Evolutionary conservation across 2,888 invertebrate species (phyloP).

Genomic region (Drosophila barbarae): DNA sequence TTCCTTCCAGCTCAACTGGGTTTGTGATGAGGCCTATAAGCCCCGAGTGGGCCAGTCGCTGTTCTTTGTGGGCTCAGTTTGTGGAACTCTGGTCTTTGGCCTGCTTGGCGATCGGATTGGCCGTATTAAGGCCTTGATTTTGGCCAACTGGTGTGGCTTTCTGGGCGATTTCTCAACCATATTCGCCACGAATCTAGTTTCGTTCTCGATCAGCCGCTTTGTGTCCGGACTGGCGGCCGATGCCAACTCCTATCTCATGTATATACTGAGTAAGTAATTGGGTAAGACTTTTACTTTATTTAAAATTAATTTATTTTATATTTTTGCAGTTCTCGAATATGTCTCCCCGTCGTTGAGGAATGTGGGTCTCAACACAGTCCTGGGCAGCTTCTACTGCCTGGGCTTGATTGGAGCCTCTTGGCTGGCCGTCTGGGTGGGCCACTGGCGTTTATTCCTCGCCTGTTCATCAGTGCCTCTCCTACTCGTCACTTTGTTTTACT

Average conservation of each 20-base stretch:
- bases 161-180: constrained; percentile 81
- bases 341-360: constrained; percentile 82
- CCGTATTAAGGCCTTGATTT: constrained; percentile 81
- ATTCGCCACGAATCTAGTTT: constrained; percentile 78
- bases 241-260: constrained; percentile 83
- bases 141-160: constrained; percentile 81
- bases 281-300: background rate
- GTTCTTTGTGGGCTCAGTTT: constrained; percentile 82
- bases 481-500: constrained; percentile 80
- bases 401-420: constrained; percentile 81
- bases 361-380: constrained; percentile 81
- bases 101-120: constrained; percentile 81
- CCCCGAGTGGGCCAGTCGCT: constrained; percentile 82
- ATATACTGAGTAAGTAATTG: constrained; percentile 81
- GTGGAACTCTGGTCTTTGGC: constrained; percentile 82
- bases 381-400: constrained; percentile 82
- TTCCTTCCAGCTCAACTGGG: constrained; percentile 80
- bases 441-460: constrained; percentile 81
- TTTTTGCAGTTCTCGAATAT: constrained; percentile 81
- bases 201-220: constrained; percentile 81
- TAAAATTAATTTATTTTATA: background rate
- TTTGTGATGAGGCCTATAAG: constrained; percentile 82
- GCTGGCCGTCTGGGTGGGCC: constrained; percentile 79
- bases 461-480: constrained; percentile 80
- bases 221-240: constrained; percentile 83